phyloP scores from a whole-genome alignment of 2,797 vertebrate genomes.

The Myotis findleyi region DNA sequence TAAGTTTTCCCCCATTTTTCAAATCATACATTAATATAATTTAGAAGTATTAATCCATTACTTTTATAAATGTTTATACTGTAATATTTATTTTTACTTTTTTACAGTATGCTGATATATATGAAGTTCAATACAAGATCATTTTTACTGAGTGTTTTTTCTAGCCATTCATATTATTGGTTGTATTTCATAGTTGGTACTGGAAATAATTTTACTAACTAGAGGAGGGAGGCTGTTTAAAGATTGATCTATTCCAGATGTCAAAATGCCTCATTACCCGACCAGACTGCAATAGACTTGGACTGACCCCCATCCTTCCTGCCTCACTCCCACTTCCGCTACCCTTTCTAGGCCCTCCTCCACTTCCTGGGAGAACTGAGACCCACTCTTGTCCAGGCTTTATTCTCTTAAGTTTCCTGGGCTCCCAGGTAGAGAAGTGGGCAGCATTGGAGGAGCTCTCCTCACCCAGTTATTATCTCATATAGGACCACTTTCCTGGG shows the following conservation, averaged over 20 bases:
- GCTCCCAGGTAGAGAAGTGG: not conserved
- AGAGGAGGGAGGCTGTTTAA: not conserved
- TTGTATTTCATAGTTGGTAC: not conserved
- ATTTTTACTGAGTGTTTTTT: slow-evolving; percentile 33
- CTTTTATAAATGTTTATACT: not conserved
- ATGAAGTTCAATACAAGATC: not conserved
- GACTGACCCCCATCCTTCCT: not conserved
- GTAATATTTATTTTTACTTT: not conserved
- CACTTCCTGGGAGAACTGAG: not conserved
- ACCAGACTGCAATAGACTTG: not conserved
- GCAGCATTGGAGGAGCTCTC: not conserved
- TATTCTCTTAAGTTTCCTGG: not conserved
- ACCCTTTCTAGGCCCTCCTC: rapidly evolving
- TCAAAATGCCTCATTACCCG: not conserved
- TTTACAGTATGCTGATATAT: not conserved
- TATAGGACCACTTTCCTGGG: not conserved
- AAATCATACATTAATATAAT: slow-evolving; percentile 5
- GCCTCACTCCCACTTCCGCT: not conserved
- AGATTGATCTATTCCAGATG: not conserved
- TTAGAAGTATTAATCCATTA: not conserved
- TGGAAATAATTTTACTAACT: not conserved
- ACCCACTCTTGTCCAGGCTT: not conserved
- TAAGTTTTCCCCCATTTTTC: not conserved
- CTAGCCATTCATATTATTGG: not conserved
- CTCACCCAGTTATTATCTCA: not conserved